Evolutionary conservation across 1,140 invertebrate genomes (phyloP).

Genomic region (Ectropis grisescens): DNA sequence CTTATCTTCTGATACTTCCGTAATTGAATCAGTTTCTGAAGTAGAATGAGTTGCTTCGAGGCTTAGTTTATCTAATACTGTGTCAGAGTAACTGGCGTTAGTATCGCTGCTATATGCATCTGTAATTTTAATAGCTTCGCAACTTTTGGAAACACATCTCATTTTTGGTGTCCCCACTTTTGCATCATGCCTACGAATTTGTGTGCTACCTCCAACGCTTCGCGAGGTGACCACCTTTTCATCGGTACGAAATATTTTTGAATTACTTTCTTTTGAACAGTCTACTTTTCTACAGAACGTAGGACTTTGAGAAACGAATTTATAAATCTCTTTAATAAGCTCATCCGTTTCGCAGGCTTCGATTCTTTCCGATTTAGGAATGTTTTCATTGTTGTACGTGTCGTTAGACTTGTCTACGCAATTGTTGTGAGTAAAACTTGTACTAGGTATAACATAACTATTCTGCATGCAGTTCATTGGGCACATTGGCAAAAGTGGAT

Average conservation of each 20-base stretch:
- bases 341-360: conserved; percentile 35
- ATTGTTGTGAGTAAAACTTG: conserved; percentile 42
- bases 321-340: conserved; percentile 54
- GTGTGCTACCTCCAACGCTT: conserved; percentile 33
- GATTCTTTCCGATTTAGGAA: too few species aligned
- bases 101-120: conserved; percentile 22
- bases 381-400: conserved; percentile 6
- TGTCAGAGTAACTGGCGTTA: conserved; percentile 43
- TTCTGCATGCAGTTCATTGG: conserved; percentile 44
- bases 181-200: conserved; percentile 27
- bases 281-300: conserved; percentile 13
- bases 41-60: conserved; percentile 24
- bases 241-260: conserved; percentile 4
- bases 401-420: conserved; percentile 22
- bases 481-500: conserved; percentile 43
- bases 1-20: conserved; percentile 14
- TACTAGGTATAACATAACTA: conserved; percentile 30
- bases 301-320: conserved; percentile 35
- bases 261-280: conserved; percentile 1
- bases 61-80: conserved; percentile 42
- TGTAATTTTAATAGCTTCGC: conserved; percentile 42
- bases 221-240: conserved; percentile 24
- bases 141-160: conserved; percentile 50
- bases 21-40: conserved; percentile 23
- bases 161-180: conserved; percentile 41